Base-by-base conservation (phyloP, 2,797 vertebrate genomes). In the Spondyliosoma cantharus region DNA sequence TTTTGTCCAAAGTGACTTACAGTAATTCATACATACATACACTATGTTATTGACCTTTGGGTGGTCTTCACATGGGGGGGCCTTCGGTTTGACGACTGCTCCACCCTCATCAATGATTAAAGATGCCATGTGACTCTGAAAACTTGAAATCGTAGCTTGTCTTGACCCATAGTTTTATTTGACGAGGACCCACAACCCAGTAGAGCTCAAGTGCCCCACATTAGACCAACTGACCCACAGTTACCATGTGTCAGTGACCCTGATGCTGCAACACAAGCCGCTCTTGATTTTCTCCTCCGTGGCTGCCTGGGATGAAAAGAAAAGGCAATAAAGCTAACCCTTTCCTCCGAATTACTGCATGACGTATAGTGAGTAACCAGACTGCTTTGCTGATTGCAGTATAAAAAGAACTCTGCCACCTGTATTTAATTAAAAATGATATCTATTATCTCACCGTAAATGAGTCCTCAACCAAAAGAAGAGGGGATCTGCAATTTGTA, bases 381-480 rank as follows among this genome's bases (percentile, higher is more conserved):
- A n/a, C 9, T 5, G 32, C 16, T 7, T 1, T 13, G 48, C 64
- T 68, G 19, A 53, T 46, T 16, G 45, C 19, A 4, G 9, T 25
- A 13, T 54, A 9, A 63, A 57, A 17, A 49, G 14, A 49, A 37
- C 17, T 46, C 61, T 54, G 9, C 20, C 73, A 49, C 46, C 59
- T 58, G 58, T 27, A 59, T n/a, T 20, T 27, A 4, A 52, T 52
- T 45, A 5, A 32, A 59, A 64, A 53, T 64, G 3, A 27, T 15
- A 60, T n/a, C 4, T 52, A 42, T 78, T 54, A 74, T 74, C 66
- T 67, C 57, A 14, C 37, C 48, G n/a, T 24, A 49, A 80, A 68
- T 32, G 25, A 52, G 24, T 48, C 24, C 32, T 76, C 25, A 71
- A 20, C 53, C 42, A 61, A 50, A 43, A 58, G 65, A 24, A 72